phyloP scores from a whole-genome alignment of 2,888 invertebrate genomes.

The Calameuta idolon region DNA sequence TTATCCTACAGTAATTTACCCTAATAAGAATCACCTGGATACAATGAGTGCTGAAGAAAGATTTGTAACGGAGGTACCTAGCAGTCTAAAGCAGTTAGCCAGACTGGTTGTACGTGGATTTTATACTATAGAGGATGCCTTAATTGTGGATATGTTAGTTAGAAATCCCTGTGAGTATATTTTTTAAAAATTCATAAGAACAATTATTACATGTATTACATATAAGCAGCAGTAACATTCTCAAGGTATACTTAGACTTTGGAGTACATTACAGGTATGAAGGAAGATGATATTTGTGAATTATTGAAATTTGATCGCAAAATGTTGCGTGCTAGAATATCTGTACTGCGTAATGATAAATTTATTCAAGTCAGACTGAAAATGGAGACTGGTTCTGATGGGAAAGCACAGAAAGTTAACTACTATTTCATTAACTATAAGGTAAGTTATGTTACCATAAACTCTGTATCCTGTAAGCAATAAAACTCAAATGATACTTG shows the following conservation, averaged over 20 bases:
- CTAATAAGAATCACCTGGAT: neutral
- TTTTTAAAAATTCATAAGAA: neutral
- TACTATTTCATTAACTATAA: slow-evolving; percentile 98
- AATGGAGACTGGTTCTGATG: slow-evolving; percentile 96
- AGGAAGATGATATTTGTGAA: slow-evolving; percentile 91
- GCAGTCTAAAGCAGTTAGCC: slow-evolving; percentile 91
- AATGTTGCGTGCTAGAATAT: slow-evolving; percentile 89
- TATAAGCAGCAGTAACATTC: neutral
- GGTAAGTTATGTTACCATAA: slow-evolving; percentile 53
- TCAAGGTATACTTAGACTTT: neutral
- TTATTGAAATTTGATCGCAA: slow-evolving; percentile 93
- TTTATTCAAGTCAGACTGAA: slow-evolving; percentile 91
- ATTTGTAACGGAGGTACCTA: slow-evolving; percentile 91
- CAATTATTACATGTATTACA: neutral
- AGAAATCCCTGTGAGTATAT: slow-evolving; percentile 87
- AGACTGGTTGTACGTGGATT: slow-evolving; percentile 93
- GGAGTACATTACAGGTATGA: slow-evolving; percentile 74
- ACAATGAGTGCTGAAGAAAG: slow-evolving; percentile 77
- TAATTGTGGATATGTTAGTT: slow-evolving; percentile 95
- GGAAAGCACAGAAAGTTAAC: slow-evolving; percentile 95
- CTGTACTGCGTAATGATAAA: slow-evolving; percentile 90
- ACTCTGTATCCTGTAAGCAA: neutral
- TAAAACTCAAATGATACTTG: slow-evolving; percentile 16
- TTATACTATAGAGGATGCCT: slow-evolving; percentile 92
- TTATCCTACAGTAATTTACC: neutral